Conservation (phyloP, 2,888 invertebrate genomes). For the Callyntrura guangdongensis region DNA sequence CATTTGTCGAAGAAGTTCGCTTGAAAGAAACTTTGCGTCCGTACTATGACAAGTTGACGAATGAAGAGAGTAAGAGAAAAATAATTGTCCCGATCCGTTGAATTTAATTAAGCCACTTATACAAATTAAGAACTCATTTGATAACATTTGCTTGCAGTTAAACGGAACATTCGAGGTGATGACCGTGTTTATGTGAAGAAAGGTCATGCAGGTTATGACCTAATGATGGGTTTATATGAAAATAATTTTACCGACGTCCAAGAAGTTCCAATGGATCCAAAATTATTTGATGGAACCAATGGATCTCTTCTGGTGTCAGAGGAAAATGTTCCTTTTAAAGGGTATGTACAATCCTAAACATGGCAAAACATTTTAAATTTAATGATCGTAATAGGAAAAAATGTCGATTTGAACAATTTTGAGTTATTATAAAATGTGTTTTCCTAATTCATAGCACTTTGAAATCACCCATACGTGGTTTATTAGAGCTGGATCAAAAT, state of each 20-base stretch:
- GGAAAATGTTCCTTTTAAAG: conserved; percentile 90
- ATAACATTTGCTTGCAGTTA: conserved; percentile 86
- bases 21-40: conserved; percentile 93
- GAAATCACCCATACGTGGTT: conserved; percentile 90
- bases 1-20: conserved; percentile 98
- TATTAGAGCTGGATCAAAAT: conserved; percentile 88
- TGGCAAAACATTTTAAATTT: no score
- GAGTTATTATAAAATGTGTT: no score
- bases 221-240: conserved; percentile 90
- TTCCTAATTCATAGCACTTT: conserved; percentile 87
- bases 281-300: conserved; percentile 92
- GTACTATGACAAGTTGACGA: conserved; percentile 92
- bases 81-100: background rate
- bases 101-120: conserved; percentile 15
- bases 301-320: conserved; percentile 92
- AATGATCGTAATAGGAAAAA: no score
- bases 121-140: background rate
- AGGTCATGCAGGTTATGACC: conserved; percentile 90
- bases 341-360: conserved; percentile 88
- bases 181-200: conserved; percentile 95
- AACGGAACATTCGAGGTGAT: conserved; percentile 94
- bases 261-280: conserved; percentile 88
- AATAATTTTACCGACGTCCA: conserved; percentile 86
- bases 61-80: conserved; percentile 91
- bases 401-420: no score